A percentile compares a stretch with the other conserved stretches of the same genome.
phyloP scores from a whole-genome alignment of 2,888 invertebrate genomes.

The Asteroscopus sphinx region DNA sequence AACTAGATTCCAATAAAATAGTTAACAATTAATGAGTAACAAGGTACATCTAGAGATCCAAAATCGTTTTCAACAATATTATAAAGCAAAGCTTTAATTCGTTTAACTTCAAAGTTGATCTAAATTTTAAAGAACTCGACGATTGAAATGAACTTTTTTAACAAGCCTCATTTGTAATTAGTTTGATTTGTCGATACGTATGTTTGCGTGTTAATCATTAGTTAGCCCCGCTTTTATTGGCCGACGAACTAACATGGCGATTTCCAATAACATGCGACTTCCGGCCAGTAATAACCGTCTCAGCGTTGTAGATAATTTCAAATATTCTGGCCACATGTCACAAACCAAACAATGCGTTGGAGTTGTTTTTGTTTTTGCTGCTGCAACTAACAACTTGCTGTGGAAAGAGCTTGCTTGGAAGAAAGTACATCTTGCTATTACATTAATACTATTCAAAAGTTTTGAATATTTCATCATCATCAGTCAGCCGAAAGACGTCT shows the following conservation, averaged over 20 bases:
- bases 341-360: slow-evolving; percentile 56
- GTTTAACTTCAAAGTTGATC: not conserved
- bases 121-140: no score
- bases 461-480: no score
- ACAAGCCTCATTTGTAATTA: slow-evolving; percentile 9
- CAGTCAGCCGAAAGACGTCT: no score
- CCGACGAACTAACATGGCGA: slow-evolving; percentile 31
- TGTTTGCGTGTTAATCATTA: slow-evolving; percentile 39
- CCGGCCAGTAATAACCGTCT: slow-evolving; percentile 41
- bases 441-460: no score
- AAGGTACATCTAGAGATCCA: slow-evolving; percentile 3
- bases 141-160: not conserved
- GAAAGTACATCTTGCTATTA: no score
- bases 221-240: slow-evolving; percentile 32
- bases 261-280: slow-evolving; percentile 51
- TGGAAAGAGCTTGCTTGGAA: no score
- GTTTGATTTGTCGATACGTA: slow-evolving; percentile 11
- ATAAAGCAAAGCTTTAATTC: not conserved
- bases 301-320: slow-evolving; percentile 52
- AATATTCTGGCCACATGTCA: slow-evolving; percentile 67
- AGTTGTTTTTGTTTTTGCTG: slow-evolving; percentile 38
- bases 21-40: slow-evolving; percentile 1
- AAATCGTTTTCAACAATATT: not conserved
- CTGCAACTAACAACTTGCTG: slow-evolving; percentile 31
- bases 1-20: slow-evolving; percentile 1